Base-by-base conservation (phyloP, 2,797 vertebrate genomes). In the Setipinna tenuifilis region DNA sequence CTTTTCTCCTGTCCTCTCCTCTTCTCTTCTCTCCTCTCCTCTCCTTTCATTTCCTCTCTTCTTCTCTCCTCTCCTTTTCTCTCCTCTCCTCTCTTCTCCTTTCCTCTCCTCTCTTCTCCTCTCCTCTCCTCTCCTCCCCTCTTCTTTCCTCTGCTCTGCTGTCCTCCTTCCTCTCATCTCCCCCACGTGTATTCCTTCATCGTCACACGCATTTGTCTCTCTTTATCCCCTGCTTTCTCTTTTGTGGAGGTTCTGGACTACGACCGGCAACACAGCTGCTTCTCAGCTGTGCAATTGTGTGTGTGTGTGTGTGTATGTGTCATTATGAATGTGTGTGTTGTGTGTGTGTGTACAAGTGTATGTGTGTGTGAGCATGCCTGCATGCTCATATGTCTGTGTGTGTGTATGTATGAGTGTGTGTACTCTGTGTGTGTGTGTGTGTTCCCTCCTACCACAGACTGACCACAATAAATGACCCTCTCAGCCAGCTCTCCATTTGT, bases 381-480 rank as follows among this genome's bases (percentile, higher is more conserved):
- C 50, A 54, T 14, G 50, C 50, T 54, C 14, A 14, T 54, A 7
- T 54, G 50, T 41, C 2, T 41, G 35, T 41, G 35, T 23, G n/a
- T 68, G 9, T 54, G 50, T 14, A 54, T 54, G 2, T 14, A 54
- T 14, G 50, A 9, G 6, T 54, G 50, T 54, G 50, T 54, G 50
- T 54, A 54, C 50, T 75, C 31, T 14, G 68, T 31, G 25, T 31
- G 59, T 31, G 19, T 75, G 68, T 14, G 68, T 31, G 25, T 31
- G 59, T 31, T n/a, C 92, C 90, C 88, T 91, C 89, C 35, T 41
- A 90, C 89, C 88, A 50, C 12, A 83, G 85, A 91, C 88, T 90
- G 92, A 92, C 68, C 87, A 91, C 90, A 85, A 91, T 93, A 90
- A 89, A 89, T 85, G 90, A 90, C 89, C 93, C 93, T 93, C 91